These are phyloP conservation scores for Acanthaster planci DNA, from an alignment of 35 echinoderm and acorn worm species.

Conservation along the genomic window DNA sequence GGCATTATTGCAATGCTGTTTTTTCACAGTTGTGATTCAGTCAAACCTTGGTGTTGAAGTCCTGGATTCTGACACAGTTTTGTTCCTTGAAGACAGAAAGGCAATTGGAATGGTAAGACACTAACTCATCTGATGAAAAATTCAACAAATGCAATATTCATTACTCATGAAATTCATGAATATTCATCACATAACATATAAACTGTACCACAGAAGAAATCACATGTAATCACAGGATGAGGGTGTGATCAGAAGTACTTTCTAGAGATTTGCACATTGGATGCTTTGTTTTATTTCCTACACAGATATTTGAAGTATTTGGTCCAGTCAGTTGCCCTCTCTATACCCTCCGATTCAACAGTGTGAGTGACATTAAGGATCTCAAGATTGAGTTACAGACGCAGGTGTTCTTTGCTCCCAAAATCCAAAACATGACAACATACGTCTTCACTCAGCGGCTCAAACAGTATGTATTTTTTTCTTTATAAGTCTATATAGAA, in stretches of 20 bases:
- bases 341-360: slow-evolving; percentile 90
- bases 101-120: slow-evolving; percentile 67
- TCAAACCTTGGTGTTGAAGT: slow-evolving; percentile 56
- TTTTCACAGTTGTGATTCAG: slow-evolving; percentile 65
- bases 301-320: slow-evolving; percentile 95
- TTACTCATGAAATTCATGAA: not conserved
- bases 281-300: slow-evolving; percentile 3
- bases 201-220: not conserved
- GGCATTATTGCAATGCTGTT: too few relatives aligned
- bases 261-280: too few relatives aligned
- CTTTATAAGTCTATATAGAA: too few relatives aligned
- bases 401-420: slow-evolving; percentile 64
- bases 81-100: slow-evolving; percentile 74
- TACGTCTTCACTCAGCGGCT: slow-evolving; percentile 89
- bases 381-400: slow-evolving; percentile 50
- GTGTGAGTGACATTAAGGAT: slow-evolving; percentile 47
- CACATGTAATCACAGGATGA: not conserved
- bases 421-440: slow-evolving; percentile 60
- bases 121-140: not conserved
- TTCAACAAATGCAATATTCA: not conserved
- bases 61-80: slow-evolving; percentile 72
- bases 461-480: slow-evolving; percentile 61
- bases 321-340: slow-evolving; percentile 79
- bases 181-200: not conserved
- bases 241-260: too few relatives aligned